A percentile compares a stretch with the other conserved stretches of the same genome.
Conservation (phyloP, 1,140 invertebrate species). For the Steinernema khuongi region DNA sequence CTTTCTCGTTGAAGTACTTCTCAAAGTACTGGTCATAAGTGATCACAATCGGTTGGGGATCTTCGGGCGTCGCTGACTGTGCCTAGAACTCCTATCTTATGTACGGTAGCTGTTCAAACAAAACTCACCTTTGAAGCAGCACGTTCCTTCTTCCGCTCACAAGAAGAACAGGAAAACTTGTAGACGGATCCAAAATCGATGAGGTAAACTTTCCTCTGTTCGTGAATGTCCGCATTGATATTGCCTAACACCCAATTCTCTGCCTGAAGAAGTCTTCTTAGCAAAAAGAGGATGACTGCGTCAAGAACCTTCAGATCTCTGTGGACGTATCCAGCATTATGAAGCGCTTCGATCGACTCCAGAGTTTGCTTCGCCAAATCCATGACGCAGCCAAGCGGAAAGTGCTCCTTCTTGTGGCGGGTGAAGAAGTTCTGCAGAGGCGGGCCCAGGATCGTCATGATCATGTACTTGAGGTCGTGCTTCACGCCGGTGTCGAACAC, state of each 20-base stretch:
- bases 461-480: constrained; percentile 7
- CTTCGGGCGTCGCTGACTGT: background rate
- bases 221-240: background rate
- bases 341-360: constrained; percentile 5
- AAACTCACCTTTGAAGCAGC: background rate
- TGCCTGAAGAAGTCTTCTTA: background rate
- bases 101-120: background rate
- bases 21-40: background rate
- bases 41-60: background rate
- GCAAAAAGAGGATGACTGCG: too few species aligned
- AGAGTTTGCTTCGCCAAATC: background rate
- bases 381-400: background rate
- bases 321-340: background rate
- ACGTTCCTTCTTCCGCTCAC: constrained; percentile 1
- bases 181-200: constrained; percentile 6
- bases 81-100: background rate
- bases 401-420: constrained; percentile 4
- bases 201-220: background rate
- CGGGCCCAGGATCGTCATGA: background rate
- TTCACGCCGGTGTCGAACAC: constrained; percentile 2
- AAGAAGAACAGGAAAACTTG: background rate
- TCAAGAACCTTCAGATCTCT: constrained; percentile 8
- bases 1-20: background rate
- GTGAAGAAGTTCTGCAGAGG: constrained; percentile 6
- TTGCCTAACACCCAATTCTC: constrained; percentile 1